Evolutionary conservation across 2,113 vertebrate species (phyloP).

Genomic region (Tetrao urogallus): DNA sequence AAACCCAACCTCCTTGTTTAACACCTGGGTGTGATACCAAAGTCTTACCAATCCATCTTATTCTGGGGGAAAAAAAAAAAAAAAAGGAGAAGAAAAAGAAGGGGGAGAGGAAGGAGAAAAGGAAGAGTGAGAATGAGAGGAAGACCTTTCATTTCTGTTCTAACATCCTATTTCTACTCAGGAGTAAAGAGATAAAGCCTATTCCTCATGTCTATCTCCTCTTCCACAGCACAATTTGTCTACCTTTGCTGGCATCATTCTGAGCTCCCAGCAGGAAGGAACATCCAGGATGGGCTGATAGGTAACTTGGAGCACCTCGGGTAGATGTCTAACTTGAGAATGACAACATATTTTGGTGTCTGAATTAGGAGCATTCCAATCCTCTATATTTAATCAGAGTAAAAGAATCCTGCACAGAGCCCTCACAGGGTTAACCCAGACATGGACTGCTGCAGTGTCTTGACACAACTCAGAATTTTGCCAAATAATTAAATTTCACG

Average conservation of each 20-base stretch:
- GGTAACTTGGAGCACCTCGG: not conserved
- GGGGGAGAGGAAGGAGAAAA: too few species aligned
- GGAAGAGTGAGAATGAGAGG: too few species aligned
- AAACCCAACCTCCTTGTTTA: not conserved
- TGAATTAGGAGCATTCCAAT: not conserved
- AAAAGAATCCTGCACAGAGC: not conserved
- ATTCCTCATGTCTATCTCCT: not conserved
- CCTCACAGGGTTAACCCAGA: not conserved
- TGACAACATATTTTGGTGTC: not conserved
- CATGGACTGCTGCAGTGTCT: not conserved
- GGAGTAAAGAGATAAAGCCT: not conserved
- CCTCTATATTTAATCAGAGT: not conserved
- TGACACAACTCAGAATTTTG: slow-evolving; percentile 43
- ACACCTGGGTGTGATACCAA: not conserved
- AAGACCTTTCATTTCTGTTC: not conserved
- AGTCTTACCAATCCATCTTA: not conserved
- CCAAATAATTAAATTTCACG: slow-evolving; percentile 63
- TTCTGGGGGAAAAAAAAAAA: not conserved
- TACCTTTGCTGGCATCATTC: not conserved
- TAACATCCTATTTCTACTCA: not conserved
- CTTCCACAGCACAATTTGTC: not conserved
- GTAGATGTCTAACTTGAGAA: not conserved
- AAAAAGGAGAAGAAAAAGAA: not conserved
- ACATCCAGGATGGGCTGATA: not conserved
- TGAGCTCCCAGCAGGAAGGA: not conserved